Evolutionary conservation across 2,113 vertebrate genomes (phyloP), one percentile per base, ranked within the genome.

Genomic region (Nymphicus hollandicus): DNA sequence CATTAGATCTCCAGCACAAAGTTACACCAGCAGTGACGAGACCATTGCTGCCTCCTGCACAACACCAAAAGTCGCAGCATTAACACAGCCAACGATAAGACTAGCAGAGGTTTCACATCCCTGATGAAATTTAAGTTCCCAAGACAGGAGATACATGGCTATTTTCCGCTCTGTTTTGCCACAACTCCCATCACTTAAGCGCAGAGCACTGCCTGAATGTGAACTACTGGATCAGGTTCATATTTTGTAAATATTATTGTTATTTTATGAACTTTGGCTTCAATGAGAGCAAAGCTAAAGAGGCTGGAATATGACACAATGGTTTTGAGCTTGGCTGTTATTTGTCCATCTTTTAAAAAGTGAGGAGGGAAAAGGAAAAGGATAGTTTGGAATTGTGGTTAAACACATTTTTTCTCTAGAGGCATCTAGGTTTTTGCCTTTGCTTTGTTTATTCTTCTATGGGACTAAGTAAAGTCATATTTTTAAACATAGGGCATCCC

Each of bases 371-470:
- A 22, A 46, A 91, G 89, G 86, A 91, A 95, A 91, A 86, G 49
- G 78, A 91, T 95, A 91, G 94, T 96, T 97, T 97, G 95, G 94
- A 96, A 93, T 91, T 97, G 95, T 72, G 94, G 96, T 96, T 96
- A 97, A 93, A 89, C 90, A 86, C 80, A 91, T 96, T 90, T 96
- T 95, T 92, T 39, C 85, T 87, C 76, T 89, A 81, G 83, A 94
- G 73, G 68, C 93, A 93, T 85, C 69, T 95, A 81, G 90, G 83
- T 24, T 95, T 95, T 97, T 97, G 91, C 53, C 85, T 96, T 96
- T 93, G 68, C 95, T 97, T 97, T 97, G 95, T 97, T 97, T 97
- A 97, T 93, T 90, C 95, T 90, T 97, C 68, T 70, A 27, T 65
- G 77, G 83, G 89, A 89, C 95, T 93, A 91, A 97, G 91, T 96